A percentile compares a stretch with the other conserved stretches of the same genome.
These are phyloP conservation scores for Centruroides vittatus DNA, from an alignment of 1,140 invertebrate genomes.

Conservation along the genomic window DNA sequence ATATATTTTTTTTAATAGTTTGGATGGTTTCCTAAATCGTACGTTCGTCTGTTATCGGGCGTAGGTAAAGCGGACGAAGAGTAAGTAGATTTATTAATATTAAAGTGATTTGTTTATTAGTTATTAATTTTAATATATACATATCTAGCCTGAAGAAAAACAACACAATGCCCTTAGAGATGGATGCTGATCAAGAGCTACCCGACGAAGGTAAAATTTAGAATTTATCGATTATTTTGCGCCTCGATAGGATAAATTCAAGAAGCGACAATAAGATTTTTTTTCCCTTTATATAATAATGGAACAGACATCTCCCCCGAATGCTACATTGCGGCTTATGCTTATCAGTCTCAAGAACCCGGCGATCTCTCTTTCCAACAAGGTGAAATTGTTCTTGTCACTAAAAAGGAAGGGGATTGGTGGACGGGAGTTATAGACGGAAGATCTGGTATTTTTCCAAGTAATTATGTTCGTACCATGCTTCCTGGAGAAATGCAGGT, in stretches of 20 bases:
- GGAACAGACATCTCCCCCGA: slow-evolving; percentile 28
- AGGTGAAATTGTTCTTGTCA: slow-evolving; percentile 75
- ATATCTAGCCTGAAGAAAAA: too few species aligned
- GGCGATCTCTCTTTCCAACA: slow-evolving; percentile 84
- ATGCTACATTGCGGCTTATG: slow-evolving; percentile 58
- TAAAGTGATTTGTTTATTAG: too few species aligned
- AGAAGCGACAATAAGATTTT: too few species aligned
- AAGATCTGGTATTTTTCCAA: slow-evolving; percentile 84
- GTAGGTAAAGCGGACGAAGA: slow-evolving; percentile 18
- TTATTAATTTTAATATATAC: too few species aligned
- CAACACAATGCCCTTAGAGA: too few species aligned
- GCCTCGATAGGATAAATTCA: too few species aligned
- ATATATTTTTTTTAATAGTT: not conserved
- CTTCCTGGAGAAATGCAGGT: slow-evolving; percentile 1
- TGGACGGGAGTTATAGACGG: slow-evolving; percentile 86
- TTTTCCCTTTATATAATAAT: too few species aligned
- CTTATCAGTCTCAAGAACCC: slow-evolving; percentile 58
- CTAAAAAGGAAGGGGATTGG: slow-evolving; percentile 89
- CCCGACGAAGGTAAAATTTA: too few species aligned
- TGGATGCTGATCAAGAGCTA: too few species aligned
- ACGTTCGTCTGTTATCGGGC: slow-evolving; percentile 39
- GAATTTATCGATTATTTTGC: not conserved
- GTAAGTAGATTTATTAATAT: slow-evolving; percentile 1
- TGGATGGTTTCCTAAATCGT: slow-evolving; percentile 60
- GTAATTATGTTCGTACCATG: slow-evolving; percentile 61